Evolutionary conservation across 2,888 invertebrate species (phyloP).

Genomic region (Caenorhabditis sp.): DNA sequence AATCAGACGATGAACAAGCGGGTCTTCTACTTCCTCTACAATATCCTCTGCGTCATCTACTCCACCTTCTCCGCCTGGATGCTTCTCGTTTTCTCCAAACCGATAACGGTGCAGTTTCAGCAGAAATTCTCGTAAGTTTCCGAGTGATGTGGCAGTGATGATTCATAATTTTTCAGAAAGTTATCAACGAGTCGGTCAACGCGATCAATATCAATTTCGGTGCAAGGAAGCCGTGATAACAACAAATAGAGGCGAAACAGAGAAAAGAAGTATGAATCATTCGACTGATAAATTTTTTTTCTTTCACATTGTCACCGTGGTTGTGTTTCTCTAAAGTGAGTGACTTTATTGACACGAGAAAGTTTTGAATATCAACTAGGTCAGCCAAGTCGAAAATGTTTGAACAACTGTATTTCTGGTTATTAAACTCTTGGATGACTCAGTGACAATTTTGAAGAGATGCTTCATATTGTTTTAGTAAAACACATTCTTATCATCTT

Average conservation of each 20-base stretch:
- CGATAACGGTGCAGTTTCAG: conserved; percentile 27
- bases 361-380: too few species aligned
- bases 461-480: too few species aligned
- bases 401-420: too few species aligned
- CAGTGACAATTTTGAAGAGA: too few species aligned
- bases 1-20: conserved; percentile 46
- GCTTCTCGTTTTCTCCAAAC: conserved; percentile 48
- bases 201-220: conserved; percentile 30
- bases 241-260: conserved; percentile 2
- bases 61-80: conserved; percentile 57
- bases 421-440: too few species aligned
- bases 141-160: neutral
- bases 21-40: conserved; percentile 51
- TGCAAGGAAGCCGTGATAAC: conserved; percentile 23
- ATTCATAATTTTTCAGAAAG: conserved; percentile 12
- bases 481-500: too few species aligned
- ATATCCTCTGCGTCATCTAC: conserved; percentile 46
- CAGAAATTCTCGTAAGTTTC: conserved; percentile 12
- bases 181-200: conserved; percentile 6
- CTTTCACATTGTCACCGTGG: too few species aligned
- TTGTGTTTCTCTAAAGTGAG: too few species aligned
- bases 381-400: too few species aligned
- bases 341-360: too few species aligned
- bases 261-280: neutral
- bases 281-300: neutral